These are phyloP conservation scores for Chunga burmeisteri DNA, from an alignment of 2,113 vertebrate species.

Conservation along the genomic window DNA sequence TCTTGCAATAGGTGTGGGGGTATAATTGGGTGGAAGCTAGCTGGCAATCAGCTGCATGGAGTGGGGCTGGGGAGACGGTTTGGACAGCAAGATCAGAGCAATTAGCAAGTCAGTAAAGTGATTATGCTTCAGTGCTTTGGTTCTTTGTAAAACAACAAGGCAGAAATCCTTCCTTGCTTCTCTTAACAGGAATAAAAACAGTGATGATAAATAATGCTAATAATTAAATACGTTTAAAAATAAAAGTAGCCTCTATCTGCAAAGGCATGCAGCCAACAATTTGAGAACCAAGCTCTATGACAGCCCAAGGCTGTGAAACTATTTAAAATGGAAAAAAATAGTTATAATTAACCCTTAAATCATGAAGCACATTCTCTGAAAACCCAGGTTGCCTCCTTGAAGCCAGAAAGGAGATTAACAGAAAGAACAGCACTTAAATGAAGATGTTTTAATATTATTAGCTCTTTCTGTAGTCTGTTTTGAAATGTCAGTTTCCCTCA, in stretches of 20 bases:
- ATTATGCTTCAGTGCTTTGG: neutral
- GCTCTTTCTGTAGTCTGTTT: slow-evolving; percentile 17
- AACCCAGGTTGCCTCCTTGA: neutral
- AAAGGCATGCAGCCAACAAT: neutral
- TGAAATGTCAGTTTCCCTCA: slow-evolving; percentile 6
- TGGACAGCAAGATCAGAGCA: neutral
- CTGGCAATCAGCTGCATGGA: neutral
- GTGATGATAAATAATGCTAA: neutral
- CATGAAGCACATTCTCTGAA: neutral
- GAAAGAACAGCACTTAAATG: neutral
- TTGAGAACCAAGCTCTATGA: slow-evolving; percentile 24
- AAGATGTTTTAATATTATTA: neutral
- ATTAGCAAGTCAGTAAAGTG: neutral
- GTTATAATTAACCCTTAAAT: slow-evolving; percentile 35
- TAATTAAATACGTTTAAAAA: slow-evolving; percentile 1
- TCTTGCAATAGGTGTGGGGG: neutral
- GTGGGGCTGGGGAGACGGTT: neutral
- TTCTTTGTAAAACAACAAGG: no score
- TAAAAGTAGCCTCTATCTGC: slow-evolving; percentile 12
- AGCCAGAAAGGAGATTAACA: slow-evolving; percentile 9
- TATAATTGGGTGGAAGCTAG: neutral
- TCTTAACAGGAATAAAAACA: neutral
- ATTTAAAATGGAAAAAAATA: slow-evolving; percentile 28
- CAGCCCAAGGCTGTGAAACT: slow-evolving; percentile 36
- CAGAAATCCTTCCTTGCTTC: neutral